These are phyloP conservation scores for Muschampia plurimacula DNA, from an alignment of 2,888 invertebrate species.

Conservation along the genomic window DNA sequence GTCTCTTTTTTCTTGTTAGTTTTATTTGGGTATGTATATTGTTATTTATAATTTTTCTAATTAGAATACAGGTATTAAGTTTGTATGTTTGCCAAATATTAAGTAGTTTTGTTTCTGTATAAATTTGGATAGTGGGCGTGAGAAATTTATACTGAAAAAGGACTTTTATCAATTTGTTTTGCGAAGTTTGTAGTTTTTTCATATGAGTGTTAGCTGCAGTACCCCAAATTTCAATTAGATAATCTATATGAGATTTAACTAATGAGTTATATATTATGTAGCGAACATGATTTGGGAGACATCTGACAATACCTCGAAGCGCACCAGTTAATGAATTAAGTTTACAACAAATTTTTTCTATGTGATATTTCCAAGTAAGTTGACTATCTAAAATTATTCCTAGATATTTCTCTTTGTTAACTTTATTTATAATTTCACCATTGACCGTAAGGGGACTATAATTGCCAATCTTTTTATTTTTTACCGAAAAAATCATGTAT, in stretches of 20 bases:
- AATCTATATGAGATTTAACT: background rate
- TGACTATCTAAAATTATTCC: background rate
- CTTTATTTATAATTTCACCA: background rate
- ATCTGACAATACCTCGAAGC: background rate
- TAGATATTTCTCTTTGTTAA: background rate
- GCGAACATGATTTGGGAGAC: background rate
- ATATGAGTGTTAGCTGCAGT: background rate
- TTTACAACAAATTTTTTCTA: background rate
- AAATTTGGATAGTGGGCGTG: background rate
- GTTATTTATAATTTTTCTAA: background rate
- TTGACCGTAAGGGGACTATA: background rate
- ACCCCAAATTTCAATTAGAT: background rate
- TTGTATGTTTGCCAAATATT: background rate
- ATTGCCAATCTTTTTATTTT: background rate
- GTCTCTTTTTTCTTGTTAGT: background rate
- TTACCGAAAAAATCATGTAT: background rate
- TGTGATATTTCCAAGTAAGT: background rate
- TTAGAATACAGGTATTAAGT: background rate
- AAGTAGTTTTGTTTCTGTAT: background rate
- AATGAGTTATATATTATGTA: background rate
- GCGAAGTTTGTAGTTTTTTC: background rate
- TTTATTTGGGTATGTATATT: background rate
- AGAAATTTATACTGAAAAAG: background rate
- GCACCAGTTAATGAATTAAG: background rate
- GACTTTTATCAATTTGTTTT: background rate